Conservation (phyloP, 1,140 invertebrate species). For the Ptiloglossa arizonensis region DNA sequence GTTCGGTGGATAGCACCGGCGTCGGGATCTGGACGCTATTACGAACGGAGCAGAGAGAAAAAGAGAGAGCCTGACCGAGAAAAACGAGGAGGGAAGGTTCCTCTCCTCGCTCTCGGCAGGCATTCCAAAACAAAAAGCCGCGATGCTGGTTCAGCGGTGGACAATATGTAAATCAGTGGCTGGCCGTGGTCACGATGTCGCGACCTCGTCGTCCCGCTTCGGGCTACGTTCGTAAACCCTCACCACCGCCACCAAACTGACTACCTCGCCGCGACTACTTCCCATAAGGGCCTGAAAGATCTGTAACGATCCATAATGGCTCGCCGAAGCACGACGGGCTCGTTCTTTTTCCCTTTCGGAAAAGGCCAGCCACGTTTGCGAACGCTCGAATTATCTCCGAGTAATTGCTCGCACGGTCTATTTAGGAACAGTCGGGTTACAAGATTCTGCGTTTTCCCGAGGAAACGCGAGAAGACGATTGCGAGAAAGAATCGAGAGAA, state of each 20-base stretch:
- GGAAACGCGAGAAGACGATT: not conserved
- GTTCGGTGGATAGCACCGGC: conserved; percentile 73
- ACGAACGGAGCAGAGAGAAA: conserved; percentile 70
- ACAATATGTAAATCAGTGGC: conserved; percentile 81
- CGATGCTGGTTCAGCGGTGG: conserved; percentile 76
- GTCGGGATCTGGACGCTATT: conserved; percentile 79
- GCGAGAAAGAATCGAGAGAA: no score
- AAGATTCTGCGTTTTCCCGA: not conserved
- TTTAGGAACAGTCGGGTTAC: not conserved
- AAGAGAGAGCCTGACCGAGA: conserved; percentile 32
- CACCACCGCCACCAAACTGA: conserved; percentile 69
- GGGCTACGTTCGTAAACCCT: conserved; percentile 75
- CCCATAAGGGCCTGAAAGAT: conserved; percentile 73
- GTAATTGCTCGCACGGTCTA: not conserved
- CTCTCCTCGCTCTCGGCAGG: conserved; percentile 72
- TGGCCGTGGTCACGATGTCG: conserved; percentile 81
- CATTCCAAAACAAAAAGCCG: conserved; percentile 80
- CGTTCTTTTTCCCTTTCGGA: conserved; percentile 5
- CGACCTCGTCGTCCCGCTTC: conserved; percentile 77
- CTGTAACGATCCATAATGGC: conserved; percentile 73
- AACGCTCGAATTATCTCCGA: not conserved
- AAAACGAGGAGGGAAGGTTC: conserved; percentile 52
- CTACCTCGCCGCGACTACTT: conserved; percentile 66
- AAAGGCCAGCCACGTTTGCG: not conserved
- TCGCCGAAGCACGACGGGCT: conserved; percentile 25